phyloP scores from a whole-genome alignment of 2,113 vertebrate species.

The Grallaria varia region DNA sequence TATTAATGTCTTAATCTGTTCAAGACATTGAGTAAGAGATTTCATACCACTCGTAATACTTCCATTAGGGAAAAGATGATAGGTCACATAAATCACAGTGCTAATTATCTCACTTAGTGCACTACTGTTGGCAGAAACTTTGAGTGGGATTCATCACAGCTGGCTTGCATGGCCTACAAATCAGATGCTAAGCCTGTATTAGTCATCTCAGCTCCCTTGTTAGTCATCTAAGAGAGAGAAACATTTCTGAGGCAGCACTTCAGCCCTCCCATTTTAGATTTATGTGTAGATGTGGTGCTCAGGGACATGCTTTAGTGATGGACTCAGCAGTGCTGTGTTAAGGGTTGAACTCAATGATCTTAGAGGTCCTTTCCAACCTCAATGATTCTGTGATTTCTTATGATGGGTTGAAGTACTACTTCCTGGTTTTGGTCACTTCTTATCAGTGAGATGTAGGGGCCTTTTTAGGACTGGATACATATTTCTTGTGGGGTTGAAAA shows the following conservation, averaged over 20 bases:
- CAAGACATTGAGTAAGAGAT: background rate
- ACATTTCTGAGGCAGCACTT: background rate
- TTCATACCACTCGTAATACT: background rate
- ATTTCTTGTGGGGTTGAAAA: background rate
- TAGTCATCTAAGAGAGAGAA: background rate
- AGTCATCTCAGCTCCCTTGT: background rate
- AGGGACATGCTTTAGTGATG: background rate
- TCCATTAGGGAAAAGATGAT: background rate
- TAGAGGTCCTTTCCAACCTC: background rate
- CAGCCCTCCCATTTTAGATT: background rate
- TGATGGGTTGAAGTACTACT: background rate
- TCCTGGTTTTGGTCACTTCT: background rate
- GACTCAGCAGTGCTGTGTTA: background rate
- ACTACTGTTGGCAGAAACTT: background rate
- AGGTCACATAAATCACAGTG: background rate
- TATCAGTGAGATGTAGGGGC: background rate
- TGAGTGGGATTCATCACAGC: background rate
- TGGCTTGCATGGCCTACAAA: background rate
- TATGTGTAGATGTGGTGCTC: accelerated
- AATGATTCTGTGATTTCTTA: background rate
- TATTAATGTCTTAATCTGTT: background rate
- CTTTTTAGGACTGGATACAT: background rate
- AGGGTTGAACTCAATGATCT: background rate
- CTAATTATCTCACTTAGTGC: background rate
- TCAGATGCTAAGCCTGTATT: background rate